Percentiles rank a stretch among this genome's conserved stretches.
Evolutionary conservation across 2,113 vertebrate genomes (phyloP).

Genomic region (Melanerpes formicivorus): DNA sequence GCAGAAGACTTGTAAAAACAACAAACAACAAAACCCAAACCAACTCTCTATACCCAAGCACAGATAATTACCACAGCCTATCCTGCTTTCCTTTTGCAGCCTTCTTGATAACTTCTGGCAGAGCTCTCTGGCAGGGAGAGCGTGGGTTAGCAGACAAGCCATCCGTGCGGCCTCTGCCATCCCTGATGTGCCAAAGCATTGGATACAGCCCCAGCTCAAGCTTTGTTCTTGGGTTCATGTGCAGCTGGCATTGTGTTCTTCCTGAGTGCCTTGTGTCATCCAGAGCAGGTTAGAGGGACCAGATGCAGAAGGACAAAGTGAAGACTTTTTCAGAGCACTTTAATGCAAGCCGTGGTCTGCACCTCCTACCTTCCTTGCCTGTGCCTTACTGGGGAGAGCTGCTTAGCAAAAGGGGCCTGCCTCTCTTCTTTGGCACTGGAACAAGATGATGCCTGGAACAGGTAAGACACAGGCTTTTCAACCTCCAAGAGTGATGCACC

Average conservation of each 20-base stretch:
- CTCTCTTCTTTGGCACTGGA: neutral
- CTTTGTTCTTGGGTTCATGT: constrained; percentile 25
- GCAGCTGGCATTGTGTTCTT: neutral
- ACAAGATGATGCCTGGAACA: neutral
- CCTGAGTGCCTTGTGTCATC: neutral
- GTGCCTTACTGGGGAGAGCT: neutral
- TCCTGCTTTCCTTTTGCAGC: constrained; percentile 47
- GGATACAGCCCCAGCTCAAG: constrained; percentile 20
- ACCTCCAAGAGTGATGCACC: neutral
- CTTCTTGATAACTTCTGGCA: constrained; percentile 64
- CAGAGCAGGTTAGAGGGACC: neutral
- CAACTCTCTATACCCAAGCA: neutral
- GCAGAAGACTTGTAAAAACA: neutral
- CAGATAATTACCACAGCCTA: constrained; percentile 44
- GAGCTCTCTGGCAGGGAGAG: constrained; percentile 43
- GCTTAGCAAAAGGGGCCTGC: neutral
- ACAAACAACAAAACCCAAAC: no score
- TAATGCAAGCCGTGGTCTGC: fast-evolving
- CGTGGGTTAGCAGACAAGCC: constrained; percentile 34
- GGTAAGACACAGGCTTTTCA: neutral
- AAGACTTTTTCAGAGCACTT: neutral
- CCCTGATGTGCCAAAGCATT: constrained; percentile 34
- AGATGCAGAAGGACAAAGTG: neutral
- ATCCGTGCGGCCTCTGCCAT: neutral
- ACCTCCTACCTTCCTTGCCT: neutral